Base-by-base conservation (phyloP, 2,888 invertebrate genomes). In the Xylota segnis region DNA sequence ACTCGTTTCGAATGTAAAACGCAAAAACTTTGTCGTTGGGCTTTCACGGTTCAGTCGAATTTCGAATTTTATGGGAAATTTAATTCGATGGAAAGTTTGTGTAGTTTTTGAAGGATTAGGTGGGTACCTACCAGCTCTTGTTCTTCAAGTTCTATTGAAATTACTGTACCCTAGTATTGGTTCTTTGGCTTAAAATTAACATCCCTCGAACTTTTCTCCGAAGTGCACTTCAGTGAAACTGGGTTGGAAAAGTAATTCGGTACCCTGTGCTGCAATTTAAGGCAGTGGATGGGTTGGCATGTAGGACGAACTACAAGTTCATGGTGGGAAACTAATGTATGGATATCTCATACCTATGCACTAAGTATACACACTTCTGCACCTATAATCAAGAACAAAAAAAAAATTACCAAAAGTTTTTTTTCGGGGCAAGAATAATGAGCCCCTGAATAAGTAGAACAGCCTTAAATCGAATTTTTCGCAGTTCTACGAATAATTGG, bases 11-110 rank as follows among this genome's bases (percentile, higher is more conserved):
- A 66, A 70, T 45, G 27, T 12, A 50, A 74, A 84, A 70, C 10
- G 40, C 6, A 74, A 86, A 76, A 86, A 84, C 61, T 86, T 76
- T 59, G 45, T 59, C 84, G 75, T 61, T 82, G 59, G 43, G 68
- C 56, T 65, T 81, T 75, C 50, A 79, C 37, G 54, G 63, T 72
- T 74, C 83, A 50, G 29, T 71, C 54, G 59, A 65, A 71, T 65
- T 65, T 65, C 40, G 50, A 63, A 70, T 32, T 65, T 78, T 45
- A 50, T 77, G 32, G 40, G 50, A 14, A 68, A 68, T 56, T 84
- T 58, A 75, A 79, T 56, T 84, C 47, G 50, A 68, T 75, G 37
- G 47, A 74, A 23, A 59, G 34, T 71, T 77, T 54, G 14, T 45
- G 5, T 4, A n/a, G 34, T 45, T 23, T 59, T 70, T 40, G 7